Evolutionary conservation across 2,797 vertebrate species (phyloP).

Genomic region (Gambusia yucatana): DNA sequence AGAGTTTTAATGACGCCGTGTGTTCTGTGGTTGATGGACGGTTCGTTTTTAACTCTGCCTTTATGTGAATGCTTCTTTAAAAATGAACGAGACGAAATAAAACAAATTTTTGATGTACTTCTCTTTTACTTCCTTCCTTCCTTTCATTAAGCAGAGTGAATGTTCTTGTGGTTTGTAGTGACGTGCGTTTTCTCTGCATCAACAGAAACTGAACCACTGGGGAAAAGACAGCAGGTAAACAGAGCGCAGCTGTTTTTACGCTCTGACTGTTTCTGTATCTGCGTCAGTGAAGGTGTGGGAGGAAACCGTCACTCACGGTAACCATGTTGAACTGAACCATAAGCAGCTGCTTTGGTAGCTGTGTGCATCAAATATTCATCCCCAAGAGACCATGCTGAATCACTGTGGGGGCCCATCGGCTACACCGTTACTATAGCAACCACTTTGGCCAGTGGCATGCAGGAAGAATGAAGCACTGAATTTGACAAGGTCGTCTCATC

Average conservation of each 20-base stretch:
- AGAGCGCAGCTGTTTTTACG: not conserved
- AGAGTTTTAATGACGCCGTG: too few species aligned
- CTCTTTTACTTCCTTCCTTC: too few species aligned
- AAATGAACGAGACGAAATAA: too few species aligned
- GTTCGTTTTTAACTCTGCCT: too few species aligned
- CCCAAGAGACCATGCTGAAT: slow-evolving; percentile 30
- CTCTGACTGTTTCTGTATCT: too few species aligned
- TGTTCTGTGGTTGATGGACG: too few species aligned
- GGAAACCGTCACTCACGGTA: not conserved
- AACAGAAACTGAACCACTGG: not conserved
- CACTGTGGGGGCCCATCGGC: slow-evolving; percentile 39
- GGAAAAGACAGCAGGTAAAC: not conserved
- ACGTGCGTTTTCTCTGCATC: not conserved
- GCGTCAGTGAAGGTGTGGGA: too few species aligned
- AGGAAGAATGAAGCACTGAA: slow-evolving; percentile 61
- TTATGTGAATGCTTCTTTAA: too few species aligned
- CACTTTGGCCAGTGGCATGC: slow-evolving; percentile 60
- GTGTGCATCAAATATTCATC: slow-evolving; percentile 46
- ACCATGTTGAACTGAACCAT: not conserved
- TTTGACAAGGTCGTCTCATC: slow-evolving; percentile 58
- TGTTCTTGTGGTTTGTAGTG: not conserved
- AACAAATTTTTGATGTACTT: too few species aligned
- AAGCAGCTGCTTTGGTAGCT: not conserved
- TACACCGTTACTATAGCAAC: slow-evolving; percentile 58
- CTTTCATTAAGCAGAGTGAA: not conserved